A percentile compares a stretch with the other conserved stretches of the same genome.
These are phyloP conservation scores for Bellardia pandia DNA, from an alignment of 2,888 invertebrate species.

Conservation along the genomic window DNA sequence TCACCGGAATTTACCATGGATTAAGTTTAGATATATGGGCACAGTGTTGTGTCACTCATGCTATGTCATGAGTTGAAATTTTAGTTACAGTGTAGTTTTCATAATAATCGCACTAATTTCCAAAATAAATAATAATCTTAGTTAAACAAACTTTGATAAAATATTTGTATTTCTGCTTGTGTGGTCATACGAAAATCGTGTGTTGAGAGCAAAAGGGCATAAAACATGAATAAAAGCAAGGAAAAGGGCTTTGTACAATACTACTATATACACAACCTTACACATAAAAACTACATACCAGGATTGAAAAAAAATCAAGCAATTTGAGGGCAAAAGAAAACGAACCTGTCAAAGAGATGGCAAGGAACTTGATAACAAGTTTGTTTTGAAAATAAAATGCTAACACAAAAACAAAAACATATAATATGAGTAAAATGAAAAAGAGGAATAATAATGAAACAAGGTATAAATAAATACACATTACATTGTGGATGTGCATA, in stretches of 20 bases:
- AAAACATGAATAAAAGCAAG: conserved; percentile 18
- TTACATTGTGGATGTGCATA: too few relatives aligned
- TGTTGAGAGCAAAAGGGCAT: not conserved
- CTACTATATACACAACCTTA: too few relatives aligned
- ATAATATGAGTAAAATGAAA: conserved; percentile 9
- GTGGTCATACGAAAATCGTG: conserved; percentile 11
- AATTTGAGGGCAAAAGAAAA: not conserved
- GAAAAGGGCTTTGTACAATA: not conserved
- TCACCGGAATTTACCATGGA: too few relatives aligned
- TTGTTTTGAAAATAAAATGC: conserved; percentile 26
- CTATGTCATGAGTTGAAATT: too few relatives aligned
- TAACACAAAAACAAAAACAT: not conserved
- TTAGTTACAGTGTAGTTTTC: too few relatives aligned
- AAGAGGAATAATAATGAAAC: conserved; percentile 19
- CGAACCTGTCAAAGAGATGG: conserved; percentile 32
- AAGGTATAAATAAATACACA: too few relatives aligned
- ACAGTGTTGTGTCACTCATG: too few relatives aligned
- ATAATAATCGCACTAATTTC: not conserved
- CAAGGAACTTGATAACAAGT: conserved; percentile 25
- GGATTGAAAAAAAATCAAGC: not conserved
- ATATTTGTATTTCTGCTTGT: conserved; percentile 49
- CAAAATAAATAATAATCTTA: not conserved
- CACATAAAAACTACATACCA: not conserved
- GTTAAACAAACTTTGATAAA: conserved; percentile 2
- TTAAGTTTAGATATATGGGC: too few relatives aligned